These are phyloP conservation scores for Argentina silus DNA, from an alignment of 2,797 vertebrate species.

Conservation along the genomic window DNA sequence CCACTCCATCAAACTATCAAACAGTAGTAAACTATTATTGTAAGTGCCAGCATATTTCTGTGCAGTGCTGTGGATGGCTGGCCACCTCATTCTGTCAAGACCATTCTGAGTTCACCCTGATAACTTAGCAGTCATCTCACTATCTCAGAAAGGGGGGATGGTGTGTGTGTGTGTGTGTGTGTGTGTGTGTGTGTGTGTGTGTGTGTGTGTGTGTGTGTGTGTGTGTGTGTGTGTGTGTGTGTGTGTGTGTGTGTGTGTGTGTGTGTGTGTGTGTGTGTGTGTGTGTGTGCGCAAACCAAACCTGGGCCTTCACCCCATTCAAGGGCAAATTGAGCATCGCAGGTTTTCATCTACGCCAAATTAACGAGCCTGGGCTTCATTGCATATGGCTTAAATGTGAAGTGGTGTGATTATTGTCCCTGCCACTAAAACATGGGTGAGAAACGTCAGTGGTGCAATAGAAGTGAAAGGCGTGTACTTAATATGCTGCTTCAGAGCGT, in stretches of 20 bases:
- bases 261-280: background rate
- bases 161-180: background rate
- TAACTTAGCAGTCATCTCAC: no score
- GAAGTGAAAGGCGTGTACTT: no score
- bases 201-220: background rate
- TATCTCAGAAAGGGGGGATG: no score
- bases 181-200: background rate
- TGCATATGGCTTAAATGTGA: background rate
- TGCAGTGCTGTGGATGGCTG: no score
- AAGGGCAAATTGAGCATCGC: no score
- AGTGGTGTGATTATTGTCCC: slow-evolving; percentile 11
- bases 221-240: background rate
- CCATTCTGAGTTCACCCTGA: no score
- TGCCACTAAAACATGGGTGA: background rate
- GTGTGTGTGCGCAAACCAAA: background rate
- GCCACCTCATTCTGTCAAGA: no score
- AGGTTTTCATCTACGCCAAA: background rate
- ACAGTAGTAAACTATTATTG: no score
- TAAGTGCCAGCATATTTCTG: no score
- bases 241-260: background rate
- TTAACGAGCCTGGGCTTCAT: background rate
- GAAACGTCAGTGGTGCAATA: background rate
- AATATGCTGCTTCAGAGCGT: no score
- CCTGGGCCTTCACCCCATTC: no score
- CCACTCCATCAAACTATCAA: no score